phyloP scores from a whole-genome alignment of 2,888 invertebrate species.

The Cryptus viduatorius region DNA sequence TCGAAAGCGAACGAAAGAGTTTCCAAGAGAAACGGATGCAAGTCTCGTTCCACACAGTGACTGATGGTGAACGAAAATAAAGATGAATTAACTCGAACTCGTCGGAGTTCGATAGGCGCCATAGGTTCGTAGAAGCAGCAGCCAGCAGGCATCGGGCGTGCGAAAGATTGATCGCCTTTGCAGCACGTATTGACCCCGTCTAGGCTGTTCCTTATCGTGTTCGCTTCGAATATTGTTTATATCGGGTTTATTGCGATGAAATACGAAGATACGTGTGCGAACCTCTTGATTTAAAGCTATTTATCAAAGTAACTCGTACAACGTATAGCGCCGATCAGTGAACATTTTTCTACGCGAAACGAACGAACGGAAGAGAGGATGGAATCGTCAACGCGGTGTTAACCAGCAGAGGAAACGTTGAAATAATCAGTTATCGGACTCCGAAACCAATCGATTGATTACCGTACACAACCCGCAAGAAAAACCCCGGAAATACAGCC shows the following conservation, averaged over 20 bases:
- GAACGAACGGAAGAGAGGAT: too few species aligned
- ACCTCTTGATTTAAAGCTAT: neutral
- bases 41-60: conserved; percentile 46
- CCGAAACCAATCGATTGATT: too few species aligned
- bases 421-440: too few species aligned
- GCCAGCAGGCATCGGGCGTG: neutral
- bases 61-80: conserved; percentile 60
- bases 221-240: conserved; percentile 5
- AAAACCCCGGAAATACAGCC: too few species aligned
- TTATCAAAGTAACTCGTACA: neutral
- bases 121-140: conserved; percentile 17
- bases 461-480: too few species aligned
- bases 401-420: too few species aligned
- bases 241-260: conserved; percentile 6
- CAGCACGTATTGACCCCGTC: conserved; percentile 7
- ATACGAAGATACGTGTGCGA: neutral
- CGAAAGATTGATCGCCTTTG: conserved; percentile 4
- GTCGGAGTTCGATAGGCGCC: conserved; percentile 32
- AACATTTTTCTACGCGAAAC: neutral
- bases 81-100: conserved; percentile 51
- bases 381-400: too few species aligned
- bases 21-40: conserved; percentile 59
- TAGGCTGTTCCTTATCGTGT: neutral
- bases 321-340: neutral
- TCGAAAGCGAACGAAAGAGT: conserved; percentile 34